These are phyloP conservation scores for Stegostoma tigrinum DNA, from an alignment of 2,113 vertebrate species.

Conservation along the genomic window DNA sequence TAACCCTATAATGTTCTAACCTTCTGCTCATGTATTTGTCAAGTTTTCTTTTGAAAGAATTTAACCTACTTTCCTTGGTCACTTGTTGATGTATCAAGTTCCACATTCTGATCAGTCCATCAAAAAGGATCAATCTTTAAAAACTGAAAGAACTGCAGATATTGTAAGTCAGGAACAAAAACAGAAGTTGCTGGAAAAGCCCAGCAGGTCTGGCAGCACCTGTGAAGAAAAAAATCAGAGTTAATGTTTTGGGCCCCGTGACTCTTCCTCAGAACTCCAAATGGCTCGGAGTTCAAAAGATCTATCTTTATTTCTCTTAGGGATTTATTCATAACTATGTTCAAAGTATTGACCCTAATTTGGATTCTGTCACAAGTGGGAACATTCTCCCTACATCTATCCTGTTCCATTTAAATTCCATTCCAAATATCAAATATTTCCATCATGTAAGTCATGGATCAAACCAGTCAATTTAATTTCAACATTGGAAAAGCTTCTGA, in stretches of 20 bases:
- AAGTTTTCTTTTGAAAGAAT: not conserved
- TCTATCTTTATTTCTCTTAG: not conserved
- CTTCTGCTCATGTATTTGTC: not conserved
- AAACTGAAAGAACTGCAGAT: no score
- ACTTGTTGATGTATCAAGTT: not conserved
- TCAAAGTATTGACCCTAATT: not conserved
- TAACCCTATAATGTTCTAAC: no score
- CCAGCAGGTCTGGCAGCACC: no score
- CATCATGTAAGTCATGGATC: not conserved
- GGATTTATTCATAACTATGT: not conserved
- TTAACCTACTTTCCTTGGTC: not conserved
- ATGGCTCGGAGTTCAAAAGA: not conserved
- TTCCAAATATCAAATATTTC: not conserved
- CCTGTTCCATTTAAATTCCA: not conserved
- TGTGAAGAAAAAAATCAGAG: no score
- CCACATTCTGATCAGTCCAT: not conserved
- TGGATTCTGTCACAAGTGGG: not conserved
- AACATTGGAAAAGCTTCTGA: no score
- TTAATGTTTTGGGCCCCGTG: no score
- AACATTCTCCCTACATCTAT: not conserved
- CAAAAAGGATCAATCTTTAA: not conserved
- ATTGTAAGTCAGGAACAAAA: no score
- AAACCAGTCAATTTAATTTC: no score
- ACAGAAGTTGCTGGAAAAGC: no score
- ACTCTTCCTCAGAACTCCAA: no score